These are phyloP conservation scores for Hippopotamyrus pictus DNA, from an alignment of 2,797 vertebrate species.

Conservation along the genomic window DNA sequence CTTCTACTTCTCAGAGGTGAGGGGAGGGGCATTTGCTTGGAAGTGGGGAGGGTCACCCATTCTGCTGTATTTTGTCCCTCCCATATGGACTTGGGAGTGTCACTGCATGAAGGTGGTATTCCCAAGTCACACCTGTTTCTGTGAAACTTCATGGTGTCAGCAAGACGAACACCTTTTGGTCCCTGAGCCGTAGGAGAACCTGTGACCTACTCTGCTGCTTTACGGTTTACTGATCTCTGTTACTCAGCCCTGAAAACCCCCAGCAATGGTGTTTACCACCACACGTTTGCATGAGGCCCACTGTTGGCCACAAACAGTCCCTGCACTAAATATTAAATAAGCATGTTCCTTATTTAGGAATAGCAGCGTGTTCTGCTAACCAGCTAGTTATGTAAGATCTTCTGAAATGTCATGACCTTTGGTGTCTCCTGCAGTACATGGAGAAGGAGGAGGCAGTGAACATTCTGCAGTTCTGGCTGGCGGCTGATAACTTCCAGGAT, in stretches of 20 bases:
- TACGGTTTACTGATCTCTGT: neutral
- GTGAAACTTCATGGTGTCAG: neutral
- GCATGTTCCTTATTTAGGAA: neutral
- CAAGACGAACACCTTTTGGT: neutral
- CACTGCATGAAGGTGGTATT: neutral
- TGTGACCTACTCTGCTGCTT: neutral
- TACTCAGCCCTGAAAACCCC: neutral
- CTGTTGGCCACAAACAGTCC: neutral
- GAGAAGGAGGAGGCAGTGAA: conserved; percentile 98
- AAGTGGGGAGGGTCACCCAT: neutral
- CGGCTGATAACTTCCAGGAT: conserved; percentile 97
- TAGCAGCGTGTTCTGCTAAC: neutral
- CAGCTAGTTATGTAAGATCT: neutral
- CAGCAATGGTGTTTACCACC: neutral
- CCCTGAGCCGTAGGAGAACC: neutral
- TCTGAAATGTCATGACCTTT: neutral
- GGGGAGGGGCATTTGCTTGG: conserved; percentile 24
- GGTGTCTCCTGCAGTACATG: conserved; percentile 73
- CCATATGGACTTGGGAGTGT: neutral
- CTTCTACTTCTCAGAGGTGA: conserved; percentile 99
- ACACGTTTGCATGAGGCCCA: neutral
- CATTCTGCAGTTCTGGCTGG: conserved; percentile 94
- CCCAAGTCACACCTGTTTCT: neutral
- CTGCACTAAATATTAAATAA: neutral
- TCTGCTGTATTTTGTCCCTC: neutral